Conservation (phyloP, 2,113 vertebrate species). For the Camelus dromedarius region DNA sequence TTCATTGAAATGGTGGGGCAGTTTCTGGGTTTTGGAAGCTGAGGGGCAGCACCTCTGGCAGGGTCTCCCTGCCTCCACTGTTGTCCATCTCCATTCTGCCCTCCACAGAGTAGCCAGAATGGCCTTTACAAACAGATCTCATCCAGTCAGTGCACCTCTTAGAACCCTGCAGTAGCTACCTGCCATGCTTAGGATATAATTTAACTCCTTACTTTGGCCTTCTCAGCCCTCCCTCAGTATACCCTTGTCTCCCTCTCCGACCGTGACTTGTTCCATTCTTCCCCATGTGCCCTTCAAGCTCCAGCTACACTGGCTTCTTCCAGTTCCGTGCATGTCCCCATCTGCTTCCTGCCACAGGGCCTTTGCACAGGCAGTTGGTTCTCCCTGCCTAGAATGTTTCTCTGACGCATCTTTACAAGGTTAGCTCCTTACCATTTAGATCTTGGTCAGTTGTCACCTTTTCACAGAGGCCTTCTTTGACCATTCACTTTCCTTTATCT, state of each 20-base stretch:
- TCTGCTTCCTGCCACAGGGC: neutral
- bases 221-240: neutral
- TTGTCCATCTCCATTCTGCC: rapidly evolving
- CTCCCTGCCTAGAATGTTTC: neutral
- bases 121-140: neutral
- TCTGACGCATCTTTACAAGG: neutral
- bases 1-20: neutral
- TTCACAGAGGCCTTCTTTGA: neutral
- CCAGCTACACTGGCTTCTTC: neutral
- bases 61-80: neutral
- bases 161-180: neutral
- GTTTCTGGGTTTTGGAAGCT: neutral
- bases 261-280: neutral
- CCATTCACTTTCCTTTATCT: neutral
- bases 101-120: neutral
- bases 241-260: neutral
- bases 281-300: neutral
- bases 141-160: too few relatives aligned
- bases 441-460: neutral
- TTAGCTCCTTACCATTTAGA: neutral
- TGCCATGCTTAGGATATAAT: neutral
- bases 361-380: neutral
- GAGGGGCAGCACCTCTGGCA: neutral
- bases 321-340: neutral
- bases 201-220: neutral